These are phyloP conservation scores for Drosophila quadrilineata DNA, from an alignment of 1,140 invertebrate species.

Conservation along the genomic window DNA sequence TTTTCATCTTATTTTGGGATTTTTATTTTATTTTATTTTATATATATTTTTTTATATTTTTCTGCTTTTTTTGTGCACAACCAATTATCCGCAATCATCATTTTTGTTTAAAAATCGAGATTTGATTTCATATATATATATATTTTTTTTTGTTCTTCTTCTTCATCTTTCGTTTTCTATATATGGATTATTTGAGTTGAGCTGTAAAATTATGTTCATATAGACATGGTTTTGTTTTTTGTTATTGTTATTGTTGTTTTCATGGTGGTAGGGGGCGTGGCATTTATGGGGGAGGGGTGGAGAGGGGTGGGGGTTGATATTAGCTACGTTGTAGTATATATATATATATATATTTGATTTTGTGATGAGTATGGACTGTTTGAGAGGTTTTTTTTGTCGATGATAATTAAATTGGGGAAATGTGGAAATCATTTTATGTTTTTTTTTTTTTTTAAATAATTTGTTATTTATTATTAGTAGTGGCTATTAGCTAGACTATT, in stretches of 20 bases:
- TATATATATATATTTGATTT: constrained; percentile 12
- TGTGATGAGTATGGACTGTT: no score
- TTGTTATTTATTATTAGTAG: no score
- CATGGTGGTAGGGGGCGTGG: constrained; percentile 1
- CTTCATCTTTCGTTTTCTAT: no score
- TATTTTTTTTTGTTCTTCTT: no score
- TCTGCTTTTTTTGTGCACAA: constrained; percentile 68
- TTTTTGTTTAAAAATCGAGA: constrained; percentile 80
- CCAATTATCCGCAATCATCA: constrained; percentile 81
- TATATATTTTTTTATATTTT: background rate
- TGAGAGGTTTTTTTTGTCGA: no score
- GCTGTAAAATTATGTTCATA: no score
- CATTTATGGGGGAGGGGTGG: no score
- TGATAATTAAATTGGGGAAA: background rate
- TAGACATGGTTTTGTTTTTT: constrained; percentile 30
- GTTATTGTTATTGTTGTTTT: constrained; percentile 8
- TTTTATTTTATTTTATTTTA: constrained; percentile 1
- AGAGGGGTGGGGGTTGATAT: no score
- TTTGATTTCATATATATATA: no score
- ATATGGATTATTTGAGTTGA: background rate
- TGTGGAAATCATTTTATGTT: constrained; percentile 7
- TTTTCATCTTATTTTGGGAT: background rate
- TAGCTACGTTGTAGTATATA: no score
- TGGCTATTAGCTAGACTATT: constrained; percentile 43
- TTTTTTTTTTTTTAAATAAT: constrained; percentile 24